Evolutionary conservation across 1,140 invertebrate species (phyloP), one percentile per base, ranked within the genome.

Genomic region (Cryptotermes secundus): DNA sequence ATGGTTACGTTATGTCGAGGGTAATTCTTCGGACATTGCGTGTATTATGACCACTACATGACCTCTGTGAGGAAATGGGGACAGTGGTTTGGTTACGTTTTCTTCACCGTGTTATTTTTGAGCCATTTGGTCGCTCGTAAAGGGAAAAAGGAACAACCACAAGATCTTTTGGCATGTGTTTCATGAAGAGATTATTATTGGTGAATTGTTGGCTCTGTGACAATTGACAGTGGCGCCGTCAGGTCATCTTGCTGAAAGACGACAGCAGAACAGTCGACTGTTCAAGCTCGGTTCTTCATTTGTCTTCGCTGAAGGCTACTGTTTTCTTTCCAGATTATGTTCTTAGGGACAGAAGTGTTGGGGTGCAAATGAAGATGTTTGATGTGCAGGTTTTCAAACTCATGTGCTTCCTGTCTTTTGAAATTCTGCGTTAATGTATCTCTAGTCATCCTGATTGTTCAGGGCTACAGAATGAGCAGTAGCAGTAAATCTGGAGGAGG

Each of bases 191-290:
- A 36, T 45, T 81, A 81, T 81, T 81, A 81, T 45, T 81, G 80
- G 80, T 81, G 80, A 45, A 81, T 81, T 81, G 80, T 81, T 81
- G 80, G 80, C 80, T 26, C 42, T 45, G 35, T 81, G 80, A 81
- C 80, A 81, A 72, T 72, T 79, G 53, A 31, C 83, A 83, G 83
- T 34, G 83, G 83, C 83, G 83, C 83, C 72, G 83, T 34, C 35
- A 36, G 83, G 34, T 79, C 16, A 59, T n/a, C n/a, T n/a, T 79
- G 83, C n/a, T 38, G 36, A 53, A 31, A 38, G 42, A 42, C n/a
- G 79, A 10, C 14, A 45, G n/a, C 83, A 24, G n/a, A n/a, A 34
- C 65, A 80, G 34, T 34, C 3, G 42, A n/a, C 34, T 10, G 22
- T 38, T 36, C n/a, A 49, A 34, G 49, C 49, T 6, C 31, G 14